Conservation (phyloP, 2,113 vertebrate genomes). For the Embiotoca jacksoni region DNA sequence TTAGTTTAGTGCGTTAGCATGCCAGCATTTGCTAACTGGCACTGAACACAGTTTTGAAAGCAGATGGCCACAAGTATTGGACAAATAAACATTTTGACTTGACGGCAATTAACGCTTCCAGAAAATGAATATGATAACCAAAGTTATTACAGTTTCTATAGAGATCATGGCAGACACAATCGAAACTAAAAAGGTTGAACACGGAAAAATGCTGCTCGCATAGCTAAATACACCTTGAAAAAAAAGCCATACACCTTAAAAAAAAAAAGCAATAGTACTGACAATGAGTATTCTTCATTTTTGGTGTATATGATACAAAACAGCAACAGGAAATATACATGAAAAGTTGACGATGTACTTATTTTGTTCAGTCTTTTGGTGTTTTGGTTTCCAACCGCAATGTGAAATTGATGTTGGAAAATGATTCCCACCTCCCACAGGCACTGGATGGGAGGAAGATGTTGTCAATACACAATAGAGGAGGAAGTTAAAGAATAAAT, state of each 20-base stretch:
- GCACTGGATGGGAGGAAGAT: too few species aligned
- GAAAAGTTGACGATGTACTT: slow-evolving; percentile 39
- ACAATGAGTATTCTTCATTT: slow-evolving; percentile 8
- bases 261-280: background rate
- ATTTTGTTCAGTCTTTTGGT: slow-evolving; percentile 1
- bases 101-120: too few species aligned
- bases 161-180: background rate
- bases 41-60: background rate
- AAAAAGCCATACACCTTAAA: too few species aligned
- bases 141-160: background rate
- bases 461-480: too few species aligned
- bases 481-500: too few species aligned
- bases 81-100: background rate
- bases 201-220: background rate
- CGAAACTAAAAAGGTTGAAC: too few species aligned
- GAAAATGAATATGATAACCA: background rate
- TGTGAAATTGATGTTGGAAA: too few species aligned
- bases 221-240: background rate
- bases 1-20: background rate
- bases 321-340: slow-evolving; percentile 3
- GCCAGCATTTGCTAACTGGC: background rate
- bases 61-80: background rate
- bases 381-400: background rate
- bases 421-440: too few species aligned
- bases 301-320: slow-evolving; percentile 32